phyloP scores from a whole-genome alignment of 2,797 vertebrate species.

The Oreonectes daqikongensis region DNA sequence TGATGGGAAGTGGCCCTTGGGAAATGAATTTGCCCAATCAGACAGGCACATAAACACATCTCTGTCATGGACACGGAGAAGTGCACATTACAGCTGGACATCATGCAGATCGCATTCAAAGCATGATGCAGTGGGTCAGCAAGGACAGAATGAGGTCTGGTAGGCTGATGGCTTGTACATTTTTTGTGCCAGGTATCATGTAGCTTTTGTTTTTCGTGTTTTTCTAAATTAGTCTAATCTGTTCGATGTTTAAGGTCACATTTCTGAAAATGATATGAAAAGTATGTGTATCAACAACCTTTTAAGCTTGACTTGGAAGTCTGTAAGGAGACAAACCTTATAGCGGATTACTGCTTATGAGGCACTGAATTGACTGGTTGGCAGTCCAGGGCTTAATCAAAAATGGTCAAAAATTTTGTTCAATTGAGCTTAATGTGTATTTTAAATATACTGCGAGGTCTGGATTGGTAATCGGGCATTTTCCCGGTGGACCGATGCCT shows the following conservation, averaged over 20 bases:
- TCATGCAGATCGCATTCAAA: constrained; percentile 33
- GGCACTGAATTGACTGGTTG: no score
- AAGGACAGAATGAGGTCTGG: background rate
- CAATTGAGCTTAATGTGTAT: no score
- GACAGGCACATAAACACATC: constrained; percentile 39
- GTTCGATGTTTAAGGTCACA: background rate
- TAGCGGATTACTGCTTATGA: no score
- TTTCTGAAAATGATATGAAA: no score
- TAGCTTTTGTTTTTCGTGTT: background rate
- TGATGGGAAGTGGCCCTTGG: constrained; percentile 49
- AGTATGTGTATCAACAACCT: no score
- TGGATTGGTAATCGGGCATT: no score
- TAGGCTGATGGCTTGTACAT: background rate
- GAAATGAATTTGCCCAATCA: constrained; percentile 57
- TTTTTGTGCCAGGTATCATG: background rate
- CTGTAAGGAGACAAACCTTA: no score
- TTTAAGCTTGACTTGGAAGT: no score
- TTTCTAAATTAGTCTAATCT: background rate
- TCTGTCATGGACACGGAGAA: constrained; percentile 51
- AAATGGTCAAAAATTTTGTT: no score
- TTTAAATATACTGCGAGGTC: no score
- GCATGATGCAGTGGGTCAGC: background rate
- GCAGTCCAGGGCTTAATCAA: no score
- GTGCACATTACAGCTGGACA: constrained; percentile 53
- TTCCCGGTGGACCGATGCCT: no score